Evolutionary conservation across 2,888 invertebrate species (phyloP).

Genomic region (Deroplatys truncata): DNA sequence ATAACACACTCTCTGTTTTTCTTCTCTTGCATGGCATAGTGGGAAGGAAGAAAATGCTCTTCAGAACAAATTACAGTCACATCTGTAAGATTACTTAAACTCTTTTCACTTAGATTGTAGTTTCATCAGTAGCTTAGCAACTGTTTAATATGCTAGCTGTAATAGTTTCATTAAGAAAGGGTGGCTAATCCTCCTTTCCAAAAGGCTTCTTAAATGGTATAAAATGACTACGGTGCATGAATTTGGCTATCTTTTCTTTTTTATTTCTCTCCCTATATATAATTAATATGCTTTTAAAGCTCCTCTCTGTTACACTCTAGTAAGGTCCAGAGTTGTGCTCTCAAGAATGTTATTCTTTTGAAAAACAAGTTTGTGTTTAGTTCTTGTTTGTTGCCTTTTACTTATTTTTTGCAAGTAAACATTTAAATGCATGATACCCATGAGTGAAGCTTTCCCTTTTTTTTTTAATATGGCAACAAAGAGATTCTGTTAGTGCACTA

Average conservation of each 20-base stretch:
- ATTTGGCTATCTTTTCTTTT: not conserved
- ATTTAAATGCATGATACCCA: not conserved
- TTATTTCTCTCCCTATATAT: not conserved
- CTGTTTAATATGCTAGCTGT: not conserved
- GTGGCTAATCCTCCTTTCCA: not conserved
- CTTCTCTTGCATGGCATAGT: constrained; percentile 60
- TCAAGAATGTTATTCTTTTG: not conserved
- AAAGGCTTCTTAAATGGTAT: not conserved
- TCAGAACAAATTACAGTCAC: constrained; percentile 61
- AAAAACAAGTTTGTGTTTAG: not conserved
- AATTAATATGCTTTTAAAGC: not conserved
- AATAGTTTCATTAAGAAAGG: not conserved
- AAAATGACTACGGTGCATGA: not conserved
- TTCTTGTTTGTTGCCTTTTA: not conserved
- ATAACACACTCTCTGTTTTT: constrained; percentile 38
- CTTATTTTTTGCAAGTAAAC: not conserved
- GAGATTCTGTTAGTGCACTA: too few species aligned
- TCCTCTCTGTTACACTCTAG: too few species aligned
- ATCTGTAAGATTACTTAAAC: constrained; percentile 53
- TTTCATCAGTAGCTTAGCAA: not conserved
- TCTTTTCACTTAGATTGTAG: constrained; percentile 28
- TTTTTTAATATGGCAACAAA: too few species aligned
- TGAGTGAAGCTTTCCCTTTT: not conserved
- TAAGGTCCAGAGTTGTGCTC: not conserved
- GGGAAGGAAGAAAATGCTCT: constrained; percentile 64